Evolutionary conservation across 2,797 vertebrate genomes (phyloP), one percentile per base, ranked within the genome.

Genomic region (Momotus momota): DNA sequence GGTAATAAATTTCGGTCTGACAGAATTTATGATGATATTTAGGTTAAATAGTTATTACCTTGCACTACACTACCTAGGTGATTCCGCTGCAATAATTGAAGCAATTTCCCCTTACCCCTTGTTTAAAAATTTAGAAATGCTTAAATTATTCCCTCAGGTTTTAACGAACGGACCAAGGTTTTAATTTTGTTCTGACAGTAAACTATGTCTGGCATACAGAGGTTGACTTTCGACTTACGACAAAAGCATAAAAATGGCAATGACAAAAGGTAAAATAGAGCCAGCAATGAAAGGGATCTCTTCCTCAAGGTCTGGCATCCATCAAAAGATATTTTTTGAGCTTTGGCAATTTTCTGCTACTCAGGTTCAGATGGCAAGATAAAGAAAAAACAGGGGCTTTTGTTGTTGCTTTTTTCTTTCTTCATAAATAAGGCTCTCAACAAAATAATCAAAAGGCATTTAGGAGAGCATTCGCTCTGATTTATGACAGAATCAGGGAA

Each of bases 381-480:
- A 31, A 71, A 52, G 46, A 72, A 49, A 58, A 54, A 7, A 0
- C 1, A 1, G 4, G 13, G 3, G 0, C 3, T 31, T 33, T 5
- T 31, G 5, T 31, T 45, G 8, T 45, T 54, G 9, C 18, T n/a
- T 62, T 7, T 33, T 64, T 54, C 13, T 72, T 86, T 69, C n/a
- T 57, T 58, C 48, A 4, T 40, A 73, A 80, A 45, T 41, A 70
- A 78, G 11, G 3, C 17, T 71, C 70, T 62, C 38, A 79, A 75
- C 2, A 46, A 81, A 41, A 5, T 1, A 51, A 26, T 49, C 14
- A 46, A 35, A 43, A 45, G 21, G 22, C 45, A 23, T 29, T 41
- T 45, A 58, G 74, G 26, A 69, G 38, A 81, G 31, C 1, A 19
- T 71, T 41, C 9, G 60, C 66, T 48, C 38, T 25, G 6, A 38